Evolutionary conservation across 1,140 invertebrate species (phyloP).

Genomic region (Ceratosolen solmsi): DNA sequence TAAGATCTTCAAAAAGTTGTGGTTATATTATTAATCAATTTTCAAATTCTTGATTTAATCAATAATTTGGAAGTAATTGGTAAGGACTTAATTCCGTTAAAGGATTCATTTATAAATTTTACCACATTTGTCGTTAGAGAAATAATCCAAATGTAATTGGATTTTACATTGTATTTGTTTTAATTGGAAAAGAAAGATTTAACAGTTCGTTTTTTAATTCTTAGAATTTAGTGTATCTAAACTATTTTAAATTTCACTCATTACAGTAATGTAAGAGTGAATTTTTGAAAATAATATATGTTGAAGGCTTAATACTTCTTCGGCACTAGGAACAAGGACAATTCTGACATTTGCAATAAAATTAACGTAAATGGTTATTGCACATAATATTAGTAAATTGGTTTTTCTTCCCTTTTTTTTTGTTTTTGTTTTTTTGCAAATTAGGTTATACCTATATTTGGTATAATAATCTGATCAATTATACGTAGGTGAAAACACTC

Average conservation of each 20-base stretch:
- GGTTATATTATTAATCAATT: neutral
- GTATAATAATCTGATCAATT: conserved; percentile 1
- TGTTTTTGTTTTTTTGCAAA: too few species aligned
- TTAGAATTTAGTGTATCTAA: conserved; percentile 4
- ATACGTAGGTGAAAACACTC: conserved; percentile 18
- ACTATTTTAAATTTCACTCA: neutral
- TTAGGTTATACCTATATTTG: too few species aligned
- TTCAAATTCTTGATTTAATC: neutral
- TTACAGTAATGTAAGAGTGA: neutral
- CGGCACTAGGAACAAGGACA: neutral
- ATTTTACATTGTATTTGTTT: neutral
- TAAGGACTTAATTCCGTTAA: neutral
- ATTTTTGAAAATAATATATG: neutral
- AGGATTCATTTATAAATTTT: too few species aligned
- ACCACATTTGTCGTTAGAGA: neutral
- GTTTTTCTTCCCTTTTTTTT: too few species aligned
- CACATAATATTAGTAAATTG: neutral
- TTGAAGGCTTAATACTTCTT: neutral
- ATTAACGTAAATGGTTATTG: neutral
- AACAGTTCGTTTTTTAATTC: neutral
- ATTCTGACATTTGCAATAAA: neutral
- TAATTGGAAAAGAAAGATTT: conserved; percentile 3
- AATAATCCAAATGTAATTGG: neutral
- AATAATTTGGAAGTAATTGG: neutral
- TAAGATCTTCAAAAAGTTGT: conserved; percentile 30